Conservation (phyloP, 2,113 vertebrate species). For the Ameiurus melas region DNA sequence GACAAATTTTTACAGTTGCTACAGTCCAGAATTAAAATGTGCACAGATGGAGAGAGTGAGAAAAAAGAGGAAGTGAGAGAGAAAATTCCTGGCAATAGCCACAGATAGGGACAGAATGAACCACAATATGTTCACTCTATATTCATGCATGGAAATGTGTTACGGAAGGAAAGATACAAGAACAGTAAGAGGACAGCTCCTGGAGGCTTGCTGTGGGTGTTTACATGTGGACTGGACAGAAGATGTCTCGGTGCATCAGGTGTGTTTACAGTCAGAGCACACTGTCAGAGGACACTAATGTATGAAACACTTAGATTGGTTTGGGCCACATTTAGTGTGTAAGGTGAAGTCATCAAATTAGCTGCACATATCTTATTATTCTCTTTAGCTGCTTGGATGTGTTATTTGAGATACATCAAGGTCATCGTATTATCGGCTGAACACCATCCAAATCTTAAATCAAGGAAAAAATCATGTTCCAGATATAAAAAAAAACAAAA, state of each 20-base stretch:
- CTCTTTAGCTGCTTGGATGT: not conserved
- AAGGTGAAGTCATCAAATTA: not conserved
- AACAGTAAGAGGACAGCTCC: conserved; percentile 1
- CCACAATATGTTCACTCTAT: conserved; percentile 48
- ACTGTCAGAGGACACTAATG: not conserved
- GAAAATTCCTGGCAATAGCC: conserved; percentile 40
- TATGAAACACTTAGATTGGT: not conserved
- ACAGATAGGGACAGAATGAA: conserved; percentile 19
- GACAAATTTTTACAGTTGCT: conserved; percentile 8
- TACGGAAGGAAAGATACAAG: conserved; percentile 29
- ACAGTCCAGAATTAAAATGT: conserved; percentile 29
- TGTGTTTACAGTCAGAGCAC: conserved; percentile 3
- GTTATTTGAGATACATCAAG: not conserved
- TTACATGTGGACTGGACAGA: not conserved
- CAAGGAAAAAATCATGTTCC: not conserved
- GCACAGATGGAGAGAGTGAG: conserved; percentile 45
- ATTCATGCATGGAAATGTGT: conserved; percentile 64
- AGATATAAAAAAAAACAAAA: not conserved
- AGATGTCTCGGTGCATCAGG: conserved; percentile 6
- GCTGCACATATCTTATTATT: not conserved
- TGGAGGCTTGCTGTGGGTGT: conserved; percentile 23
- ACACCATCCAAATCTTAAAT: not conserved
- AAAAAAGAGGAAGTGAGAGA: conserved; percentile 44
- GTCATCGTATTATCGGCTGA: not conserved
- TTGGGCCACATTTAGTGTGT: not conserved